Evolutionary conservation across 2,888 invertebrate species (phyloP).

Genomic region (Drosophila dives): DNA sequence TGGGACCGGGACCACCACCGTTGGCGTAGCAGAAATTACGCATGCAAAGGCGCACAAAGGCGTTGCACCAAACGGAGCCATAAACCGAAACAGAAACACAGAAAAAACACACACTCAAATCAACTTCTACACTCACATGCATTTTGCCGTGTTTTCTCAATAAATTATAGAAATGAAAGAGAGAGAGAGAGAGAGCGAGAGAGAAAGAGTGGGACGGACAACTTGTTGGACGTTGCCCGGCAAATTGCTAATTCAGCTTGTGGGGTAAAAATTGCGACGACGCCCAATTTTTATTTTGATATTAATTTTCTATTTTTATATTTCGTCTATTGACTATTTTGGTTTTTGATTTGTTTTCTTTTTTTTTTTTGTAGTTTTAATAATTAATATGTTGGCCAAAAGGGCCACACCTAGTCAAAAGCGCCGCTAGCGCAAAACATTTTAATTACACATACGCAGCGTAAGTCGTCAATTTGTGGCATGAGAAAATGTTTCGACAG

Average conservation of each 20-base stretch:
- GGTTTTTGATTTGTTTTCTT: background rate
- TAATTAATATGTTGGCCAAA: constrained; percentile 73
- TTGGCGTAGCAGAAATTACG: constrained; percentile 68
- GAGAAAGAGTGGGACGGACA: constrained; percentile 18
- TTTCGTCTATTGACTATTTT: constrained; percentile 19
- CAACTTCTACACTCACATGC: constrained; percentile 33
- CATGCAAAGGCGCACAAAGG: constrained; percentile 73
- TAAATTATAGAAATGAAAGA: constrained; percentile 63
- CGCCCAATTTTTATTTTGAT: constrained; percentile 47
- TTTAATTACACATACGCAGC: constrained; percentile 67
- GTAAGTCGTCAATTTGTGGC: constrained; percentile 33
- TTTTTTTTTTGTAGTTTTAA: constrained; percentile 7
- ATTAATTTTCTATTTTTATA: constrained; percentile 24
- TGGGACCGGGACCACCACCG: constrained; percentile 60
- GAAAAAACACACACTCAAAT: constrained; percentile 8
- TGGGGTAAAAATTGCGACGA: constrained; percentile 48
- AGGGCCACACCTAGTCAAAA: constrained; percentile 78
- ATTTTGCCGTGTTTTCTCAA: constrained; percentile 71
- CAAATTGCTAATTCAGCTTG: constrained; percentile 33
- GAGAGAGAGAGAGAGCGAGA: background rate
- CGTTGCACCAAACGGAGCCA: constrained; percentile 63
- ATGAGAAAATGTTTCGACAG: constrained; percentile 51
- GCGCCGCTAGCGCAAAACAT: constrained; percentile 61
- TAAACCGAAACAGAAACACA: constrained; percentile 11
- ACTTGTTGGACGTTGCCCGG: constrained; percentile 61